Conservation (phyloP, 2,888 invertebrate genomes). For the Tetrapedia diversipes region DNA sequence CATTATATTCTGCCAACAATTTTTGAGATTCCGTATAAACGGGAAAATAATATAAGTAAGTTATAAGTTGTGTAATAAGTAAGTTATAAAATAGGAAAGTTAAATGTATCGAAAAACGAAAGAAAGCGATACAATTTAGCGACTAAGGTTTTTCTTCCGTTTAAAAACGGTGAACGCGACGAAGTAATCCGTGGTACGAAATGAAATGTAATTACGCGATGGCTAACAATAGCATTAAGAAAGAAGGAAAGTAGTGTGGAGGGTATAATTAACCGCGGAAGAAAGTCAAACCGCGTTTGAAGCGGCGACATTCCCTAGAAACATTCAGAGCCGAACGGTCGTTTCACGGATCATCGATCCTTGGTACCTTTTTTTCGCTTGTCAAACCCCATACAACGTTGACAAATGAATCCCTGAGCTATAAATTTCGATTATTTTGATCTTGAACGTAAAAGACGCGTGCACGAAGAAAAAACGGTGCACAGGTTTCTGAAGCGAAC, state of each 20-base stretch:
- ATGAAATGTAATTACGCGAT: slow-evolving; percentile 33
- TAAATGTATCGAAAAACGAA: too few species aligned
- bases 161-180: background rate
- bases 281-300: slow-evolving; percentile 66
- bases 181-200: slow-evolving; percentile 18
- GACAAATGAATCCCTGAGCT: background rate
- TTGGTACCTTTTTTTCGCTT: background rate
- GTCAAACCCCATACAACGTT: background rate
- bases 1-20: too few species aligned
- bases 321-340: slow-evolving; percentile 79
- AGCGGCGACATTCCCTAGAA: slow-evolving; percentile 63
- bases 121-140: too few species aligned
- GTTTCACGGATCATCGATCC: slow-evolving; percentile 76
- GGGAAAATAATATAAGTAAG: too few species aligned
- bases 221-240: slow-evolving; percentile 18
- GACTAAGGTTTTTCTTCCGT: too few species aligned
- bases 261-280: slow-evolving; percentile 70
- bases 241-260: slow-evolving; percentile 31
- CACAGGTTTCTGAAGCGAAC: too few species aligned
- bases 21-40: too few species aligned
- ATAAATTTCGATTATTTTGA: too few species aligned
- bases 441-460: too few species aligned
- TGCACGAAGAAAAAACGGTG: too few species aligned
- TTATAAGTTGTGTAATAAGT: too few species aligned
- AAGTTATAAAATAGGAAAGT: too few species aligned